These are phyloP conservation scores for Hypothenemus hampei DNA, from an alignment of 1,140 invertebrate species.

Conservation along the genomic window DNA sequence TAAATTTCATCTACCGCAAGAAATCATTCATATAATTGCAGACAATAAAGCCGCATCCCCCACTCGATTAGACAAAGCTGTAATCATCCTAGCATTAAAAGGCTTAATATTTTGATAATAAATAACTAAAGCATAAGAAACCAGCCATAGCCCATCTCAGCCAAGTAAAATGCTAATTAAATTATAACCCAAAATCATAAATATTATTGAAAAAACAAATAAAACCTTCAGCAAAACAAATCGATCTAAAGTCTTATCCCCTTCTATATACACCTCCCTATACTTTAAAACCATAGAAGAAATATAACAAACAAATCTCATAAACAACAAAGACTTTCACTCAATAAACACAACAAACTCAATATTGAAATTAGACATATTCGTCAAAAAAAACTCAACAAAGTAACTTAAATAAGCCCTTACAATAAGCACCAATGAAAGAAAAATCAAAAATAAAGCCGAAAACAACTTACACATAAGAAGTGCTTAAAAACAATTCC, in stretches of 20 bases:
- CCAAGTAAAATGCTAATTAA: constrained; percentile 63
- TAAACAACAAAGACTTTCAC: constrained; percentile 56
- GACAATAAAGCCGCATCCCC: no score
- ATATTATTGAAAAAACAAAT: constrained; percentile 63
- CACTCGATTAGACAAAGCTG: constrained; percentile 57
- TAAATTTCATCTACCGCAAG: no score
- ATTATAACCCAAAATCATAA: constrained; percentile 63
- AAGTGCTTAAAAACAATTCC: constrained; percentile 50
- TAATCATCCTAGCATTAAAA: constrained; percentile 59
- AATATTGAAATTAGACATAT: constrained; percentile 50
- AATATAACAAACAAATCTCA: constrained; percentile 56
- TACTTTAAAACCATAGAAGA: constrained; percentile 57
- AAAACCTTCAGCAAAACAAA: constrained; percentile 56
- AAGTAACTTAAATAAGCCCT: constrained; percentile 30
- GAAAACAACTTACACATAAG: constrained; percentile 51
- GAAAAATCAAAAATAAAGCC: constrained; percentile 47
- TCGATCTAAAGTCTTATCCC: constrained; percentile 46
- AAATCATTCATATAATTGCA: constrained; percentile 51
- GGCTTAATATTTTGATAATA: constrained; percentile 59
- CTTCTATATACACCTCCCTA: constrained; percentile 54
- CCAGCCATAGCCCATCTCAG: constrained; percentile 61
- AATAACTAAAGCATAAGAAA: constrained; percentile 63
- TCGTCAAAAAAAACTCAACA: no score
- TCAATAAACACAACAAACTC: constrained; percentile 54
- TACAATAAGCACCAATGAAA: constrained; percentile 48